Evolutionary conservation across 2,113 vertebrate species (phyloP).

Genomic region (Etheostoma cragini): DNA sequence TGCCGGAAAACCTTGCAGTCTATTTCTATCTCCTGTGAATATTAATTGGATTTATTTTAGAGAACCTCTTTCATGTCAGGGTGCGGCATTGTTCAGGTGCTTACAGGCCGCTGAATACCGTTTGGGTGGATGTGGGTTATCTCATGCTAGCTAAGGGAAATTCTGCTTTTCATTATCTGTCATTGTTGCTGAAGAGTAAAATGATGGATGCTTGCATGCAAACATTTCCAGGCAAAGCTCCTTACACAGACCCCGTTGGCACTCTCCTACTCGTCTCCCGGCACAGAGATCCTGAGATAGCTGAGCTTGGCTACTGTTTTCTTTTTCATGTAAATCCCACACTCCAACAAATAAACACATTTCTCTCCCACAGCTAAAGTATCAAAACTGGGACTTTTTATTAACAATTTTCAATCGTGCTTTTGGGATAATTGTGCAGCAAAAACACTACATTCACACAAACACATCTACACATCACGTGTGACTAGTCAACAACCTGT

Average conservation of each 20-base stretch:
- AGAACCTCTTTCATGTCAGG: slow-evolving; percentile 31
- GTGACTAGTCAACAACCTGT: slow-evolving; percentile 1
- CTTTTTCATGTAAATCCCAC: slow-evolving; percentile 30
- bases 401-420: neutral
- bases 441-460: slow-evolving; percentile 2
- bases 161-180: slow-evolving; percentile 61
- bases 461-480: neutral
- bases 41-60: slow-evolving; percentile 51
- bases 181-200: slow-evolving; percentile 70
- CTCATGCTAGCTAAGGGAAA: slow-evolving; percentile 52
- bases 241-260: slow-evolving; percentile 54
- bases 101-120: slow-evolving; percentile 32
- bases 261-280: slow-evolving; percentile 28
- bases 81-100: slow-evolving; percentile 48
- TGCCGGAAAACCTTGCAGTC: slow-evolving; percentile 50
- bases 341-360: slow-evolving; percentile 35
- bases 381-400: slow-evolving; percentile 9
- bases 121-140: slow-evolving; percentile 54
- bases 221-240: slow-evolving; percentile 66
- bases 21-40: slow-evolving; percentile 63
- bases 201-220: slow-evolving; percentile 73
- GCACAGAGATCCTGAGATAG: slow-evolving; percentile 60
- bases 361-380: slow-evolving; percentile 10
- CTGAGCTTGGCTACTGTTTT: slow-evolving; percentile 24
- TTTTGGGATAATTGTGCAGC: neutral